Evolutionary conservation across 2,888 invertebrate genomes (phyloP).

Genomic region (Eilema sororculum): DNA sequence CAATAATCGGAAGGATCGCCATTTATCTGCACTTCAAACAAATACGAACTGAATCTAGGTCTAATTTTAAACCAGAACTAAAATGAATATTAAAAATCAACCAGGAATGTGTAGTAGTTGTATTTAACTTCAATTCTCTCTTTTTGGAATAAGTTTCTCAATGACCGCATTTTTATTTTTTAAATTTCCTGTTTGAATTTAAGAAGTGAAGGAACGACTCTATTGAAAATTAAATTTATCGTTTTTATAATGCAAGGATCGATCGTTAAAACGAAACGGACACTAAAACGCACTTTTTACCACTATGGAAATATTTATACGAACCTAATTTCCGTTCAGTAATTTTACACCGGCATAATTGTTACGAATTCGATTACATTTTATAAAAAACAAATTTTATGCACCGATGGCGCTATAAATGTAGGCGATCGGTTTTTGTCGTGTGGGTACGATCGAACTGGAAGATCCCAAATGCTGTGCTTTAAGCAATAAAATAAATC

Average conservation of each 20-base stretch:
- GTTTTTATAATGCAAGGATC: slow-evolving; percentile 7
- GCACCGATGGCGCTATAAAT: slow-evolving; percentile 68
- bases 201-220: slow-evolving; percentile 7
- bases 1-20: background rate
- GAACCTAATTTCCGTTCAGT: slow-evolving; percentile 63
- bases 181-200: slow-evolving; percentile 10
- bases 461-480: slow-evolving; percentile 75
- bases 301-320: slow-evolving; percentile 57
- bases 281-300: slow-evolving; percentile 42
- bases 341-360: slow-evolving; percentile 66
- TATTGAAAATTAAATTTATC: slow-evolving; percentile 18
- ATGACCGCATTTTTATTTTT: background rate
- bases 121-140: background rate
- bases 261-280: slow-evolving; percentile 29
- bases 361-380: slow-evolving; percentile 64
- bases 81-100: background rate
- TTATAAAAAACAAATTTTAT: slow-evolving; percentile 73
- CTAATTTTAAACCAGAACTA: background rate
- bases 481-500: slow-evolving; percentile 86
- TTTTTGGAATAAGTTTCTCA: background rate
- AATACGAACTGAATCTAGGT: background rate
- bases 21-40: no score
- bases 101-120: background rate
- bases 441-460: slow-evolving; percentile 64
- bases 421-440: slow-evolving; percentile 68